Conservation (phyloP, 2,888 invertebrate genomes). For the Callosobruchus maculatus region DNA sequence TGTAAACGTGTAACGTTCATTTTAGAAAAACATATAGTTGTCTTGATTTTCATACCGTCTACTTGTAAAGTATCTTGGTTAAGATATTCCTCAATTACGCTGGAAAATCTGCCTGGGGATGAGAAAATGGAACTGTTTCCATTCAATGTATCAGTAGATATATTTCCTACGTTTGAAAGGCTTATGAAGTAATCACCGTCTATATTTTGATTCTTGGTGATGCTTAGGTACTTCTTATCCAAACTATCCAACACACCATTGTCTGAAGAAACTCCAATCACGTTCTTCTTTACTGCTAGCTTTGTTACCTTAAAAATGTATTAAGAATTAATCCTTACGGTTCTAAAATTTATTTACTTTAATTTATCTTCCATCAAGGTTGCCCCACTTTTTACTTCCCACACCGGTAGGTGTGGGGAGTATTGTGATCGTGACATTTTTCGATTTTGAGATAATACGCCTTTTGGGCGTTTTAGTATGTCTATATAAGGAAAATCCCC, state of each 20-base stretch:
- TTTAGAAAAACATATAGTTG: too few relatives aligned
- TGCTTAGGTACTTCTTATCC: conserved; percentile 38
- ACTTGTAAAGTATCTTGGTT: conserved; percentile 46
- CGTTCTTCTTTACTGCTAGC: conserved; percentile 28
- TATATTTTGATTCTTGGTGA: conserved; percentile 38
- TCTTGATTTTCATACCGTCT: conserved; percentile 40
- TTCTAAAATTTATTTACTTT: too few relatives aligned
- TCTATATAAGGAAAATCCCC: too few relatives aligned
- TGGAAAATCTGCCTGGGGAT: conserved; percentile 21
- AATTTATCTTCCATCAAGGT: too few relatives aligned
- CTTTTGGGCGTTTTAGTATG: too few relatives aligned
- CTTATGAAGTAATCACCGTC: conserved; percentile 39
- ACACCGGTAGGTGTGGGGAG: too few relatives aligned
- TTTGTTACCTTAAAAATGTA: conserved; percentile 9
- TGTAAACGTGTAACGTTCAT: too few relatives aligned
- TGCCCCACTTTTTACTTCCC: too few relatives aligned
- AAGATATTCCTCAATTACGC: conserved; percentile 40
- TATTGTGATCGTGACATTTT: too few relatives aligned
- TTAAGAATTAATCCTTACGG: too few relatives aligned
- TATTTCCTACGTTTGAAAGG: conserved; percentile 35
- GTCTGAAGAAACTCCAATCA: conserved; percentile 41
- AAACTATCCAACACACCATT: conserved; percentile 41
- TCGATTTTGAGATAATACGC: too few relatives aligned
- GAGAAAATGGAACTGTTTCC: conserved; percentile 14
- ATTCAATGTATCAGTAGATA: conserved; percentile 41